Evolutionary conservation across 2,797 vertebrate species (phyloP), one percentile per base, ranked within the genome.

Genomic region (Sphenopsis melanotis): DNA sequence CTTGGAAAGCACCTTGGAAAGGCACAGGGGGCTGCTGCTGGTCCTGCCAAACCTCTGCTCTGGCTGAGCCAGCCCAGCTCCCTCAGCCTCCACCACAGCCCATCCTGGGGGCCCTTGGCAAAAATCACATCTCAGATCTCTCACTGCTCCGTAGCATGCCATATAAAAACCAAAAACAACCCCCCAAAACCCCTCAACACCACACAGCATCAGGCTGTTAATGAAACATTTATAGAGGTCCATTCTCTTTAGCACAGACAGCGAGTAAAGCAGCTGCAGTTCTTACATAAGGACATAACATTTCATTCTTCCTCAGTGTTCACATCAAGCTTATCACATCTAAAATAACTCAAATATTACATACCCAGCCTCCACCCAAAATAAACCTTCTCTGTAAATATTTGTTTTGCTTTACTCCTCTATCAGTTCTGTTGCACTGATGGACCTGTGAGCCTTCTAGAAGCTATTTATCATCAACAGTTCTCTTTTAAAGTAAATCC

Each of bases 21-120:
- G 32, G 22, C 50, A 27, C 1, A 1, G 23, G 50, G 21, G 1
- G 37, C 37, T 89, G 44, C 55, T 72, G 6, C 16, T 60, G 41
- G 27, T 56, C 5, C 39, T 27, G 17, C 19, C 34, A 64, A 5
- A 42, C 9, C 59, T 64, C 53, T 79, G 66, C 34, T 56, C 60
- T 0, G 0, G 52, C 44, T 71, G 41, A 64, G 49, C 15, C 34
- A 49, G 55, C 6, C 19, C 53, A 59, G 9, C 15, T 37, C 53
- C 44, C 32, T 46, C 66, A 27, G 84, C 44, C 23, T 57, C 29
- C 1, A 3, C 6, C 37, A 34, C 46, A 64, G 46, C 56, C 7
- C 64, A 49, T 5, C 26, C 3, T 1, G 2, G 42, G 18, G n/a
- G 10, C 8, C 49, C 15, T 18, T 18, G 0, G 0, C 34, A 36